A percentile compares a stretch with the other conserved stretches of the same genome.
phyloP scores from a whole-genome alignment of 2,888 invertebrate species.

The Drosophila mettleri region DNA sequence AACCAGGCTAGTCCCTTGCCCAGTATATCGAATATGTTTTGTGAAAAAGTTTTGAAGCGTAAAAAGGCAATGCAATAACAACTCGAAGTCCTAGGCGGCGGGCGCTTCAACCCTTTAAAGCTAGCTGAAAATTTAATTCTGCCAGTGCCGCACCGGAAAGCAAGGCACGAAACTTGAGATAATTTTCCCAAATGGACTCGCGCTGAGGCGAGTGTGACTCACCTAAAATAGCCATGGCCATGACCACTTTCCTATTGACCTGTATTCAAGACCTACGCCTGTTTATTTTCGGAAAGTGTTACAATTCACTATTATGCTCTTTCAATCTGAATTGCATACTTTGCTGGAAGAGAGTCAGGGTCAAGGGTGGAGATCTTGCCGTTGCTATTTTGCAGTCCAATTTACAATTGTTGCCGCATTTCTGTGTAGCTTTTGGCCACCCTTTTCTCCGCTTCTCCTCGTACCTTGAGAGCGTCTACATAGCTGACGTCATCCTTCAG shows the following conservation, averaged over 20 bases:
- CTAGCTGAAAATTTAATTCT: slow-evolving; percentile 66
- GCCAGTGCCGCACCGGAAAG: slow-evolving; percentile 44
- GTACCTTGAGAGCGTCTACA: slow-evolving; percentile 18
- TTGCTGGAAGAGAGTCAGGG: slow-evolving; percentile 17
- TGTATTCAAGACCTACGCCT: slow-evolving; percentile 54
- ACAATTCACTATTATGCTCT: slow-evolving; percentile 72
- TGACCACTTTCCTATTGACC: slow-evolving; percentile 55
- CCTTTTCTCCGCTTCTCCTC: background rate
- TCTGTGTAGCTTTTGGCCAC: slow-evolving; percentile 55
- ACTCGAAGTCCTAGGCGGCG: slow-evolving; percentile 12
- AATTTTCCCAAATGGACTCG: slow-evolving; percentile 32
- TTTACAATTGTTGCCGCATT: slow-evolving; percentile 74
- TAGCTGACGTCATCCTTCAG: slow-evolving; percentile 57
- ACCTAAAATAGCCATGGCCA: slow-evolving; percentile 28
- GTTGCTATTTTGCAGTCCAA: slow-evolving; percentile 41
- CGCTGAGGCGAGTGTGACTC: slow-evolving; percentile 23
- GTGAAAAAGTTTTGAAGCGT: slow-evolving; percentile 75
- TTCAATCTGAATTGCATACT: slow-evolving; percentile 74
- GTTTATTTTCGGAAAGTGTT: slow-evolving; percentile 50
- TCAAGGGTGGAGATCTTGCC: slow-evolving; percentile 1
- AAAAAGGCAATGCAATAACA: slow-evolving; percentile 60
- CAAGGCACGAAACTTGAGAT: slow-evolving; percentile 43
- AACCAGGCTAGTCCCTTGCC: slow-evolving; percentile 24
- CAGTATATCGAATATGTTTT: slow-evolving; percentile 80
- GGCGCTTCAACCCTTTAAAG: slow-evolving; percentile 28